phyloP scores from a whole-genome alignment of 2,113 vertebrate genomes.

The Pholis gunnellus region DNA sequence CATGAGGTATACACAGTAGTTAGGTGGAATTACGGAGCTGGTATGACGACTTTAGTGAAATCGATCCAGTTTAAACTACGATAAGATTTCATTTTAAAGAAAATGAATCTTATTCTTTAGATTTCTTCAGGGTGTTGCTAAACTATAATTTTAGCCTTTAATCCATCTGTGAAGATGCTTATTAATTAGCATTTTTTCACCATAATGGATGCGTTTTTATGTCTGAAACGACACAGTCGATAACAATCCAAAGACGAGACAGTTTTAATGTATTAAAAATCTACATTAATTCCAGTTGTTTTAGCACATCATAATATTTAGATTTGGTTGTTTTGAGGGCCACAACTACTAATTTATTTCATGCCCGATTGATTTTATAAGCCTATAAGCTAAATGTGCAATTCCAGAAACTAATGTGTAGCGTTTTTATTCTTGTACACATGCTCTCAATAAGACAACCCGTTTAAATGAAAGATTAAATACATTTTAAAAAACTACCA shows the following conservation, averaged over 20 bases:
- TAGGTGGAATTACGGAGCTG: neutral
- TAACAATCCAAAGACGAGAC: neutral
- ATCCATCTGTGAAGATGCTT: neutral
- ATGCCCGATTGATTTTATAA: neutral
- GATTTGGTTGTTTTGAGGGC: too few species aligned
- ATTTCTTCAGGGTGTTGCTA: neutral
- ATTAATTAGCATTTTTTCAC: neutral
- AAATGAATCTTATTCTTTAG: neutral
- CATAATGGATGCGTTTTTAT: neutral
- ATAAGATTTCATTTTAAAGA: neutral
- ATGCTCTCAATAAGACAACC: neutral
- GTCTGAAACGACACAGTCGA: neutral
- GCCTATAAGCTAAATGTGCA: neutral
- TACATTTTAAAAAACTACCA: neutral
- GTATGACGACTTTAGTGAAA: neutral
- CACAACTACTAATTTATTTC: neutral
- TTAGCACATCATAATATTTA: neutral
- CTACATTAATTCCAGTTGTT: neutral
- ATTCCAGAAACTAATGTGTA: neutral
- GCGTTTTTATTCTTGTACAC: neutral
- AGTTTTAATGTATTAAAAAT: neutral
- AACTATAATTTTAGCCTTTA: neutral
- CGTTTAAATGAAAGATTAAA: neutral
- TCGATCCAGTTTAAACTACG: neutral
- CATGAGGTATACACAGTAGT: conserved; percentile 6